A percentile compares a stretch with the other conserved stretches of the same genome.
Evolutionary conservation across 1,140 invertebrate species (phyloP).

Genomic region (Dreissena rostriformis): DNA sequence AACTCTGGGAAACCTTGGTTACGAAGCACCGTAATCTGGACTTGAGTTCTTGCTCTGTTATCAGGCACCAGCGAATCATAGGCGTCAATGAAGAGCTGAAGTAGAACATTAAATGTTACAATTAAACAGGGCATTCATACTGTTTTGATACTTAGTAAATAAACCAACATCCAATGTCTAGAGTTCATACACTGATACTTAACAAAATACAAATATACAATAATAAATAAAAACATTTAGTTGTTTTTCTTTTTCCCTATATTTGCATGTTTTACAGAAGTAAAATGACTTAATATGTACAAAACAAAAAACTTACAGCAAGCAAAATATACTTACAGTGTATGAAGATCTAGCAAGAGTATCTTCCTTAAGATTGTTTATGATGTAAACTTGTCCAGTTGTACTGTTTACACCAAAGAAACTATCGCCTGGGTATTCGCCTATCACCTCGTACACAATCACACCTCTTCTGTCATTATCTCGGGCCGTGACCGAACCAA

Average conservation of each 20-base stretch:
- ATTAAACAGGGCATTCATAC: neutral
- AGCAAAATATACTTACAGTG: slow-evolving; percentile 16
- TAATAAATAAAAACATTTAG: too few relatives aligned
- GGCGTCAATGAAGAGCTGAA: slow-evolving; percentile 35
- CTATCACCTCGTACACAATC: slow-evolving; percentile 41
- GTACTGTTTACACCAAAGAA: slow-evolving; percentile 41
- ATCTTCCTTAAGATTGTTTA: slow-evolving; percentile 26
- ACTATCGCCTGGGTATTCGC: neutral
- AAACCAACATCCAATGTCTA: too few relatives aligned
- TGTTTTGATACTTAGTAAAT: neutral
- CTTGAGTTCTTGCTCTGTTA: slow-evolving; percentile 11
- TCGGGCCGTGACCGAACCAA: slow-evolving; percentile 17
- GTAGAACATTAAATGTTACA: slow-evolving; percentile 1
- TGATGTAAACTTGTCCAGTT: slow-evolving; percentile 34
- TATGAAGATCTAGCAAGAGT: neutral
- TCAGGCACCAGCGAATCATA: slow-evolving; percentile 48
- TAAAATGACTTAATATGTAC: too few relatives aligned
- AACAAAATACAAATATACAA: too few relatives aligned
- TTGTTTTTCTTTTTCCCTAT: too few relatives aligned
- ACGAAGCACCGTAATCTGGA: slow-evolving; percentile 36
- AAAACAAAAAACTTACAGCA: too few relatives aligned
- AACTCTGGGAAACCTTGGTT: slow-evolving; percentile 42
- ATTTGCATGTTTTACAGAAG: too few relatives aligned
- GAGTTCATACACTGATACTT: too few relatives aligned
- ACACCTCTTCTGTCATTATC: slow-evolving; percentile 41